Evolutionary conservation across 2,888 invertebrate species (phyloP).

Genomic region (Eudasyphora cyanicolor): DNA sequence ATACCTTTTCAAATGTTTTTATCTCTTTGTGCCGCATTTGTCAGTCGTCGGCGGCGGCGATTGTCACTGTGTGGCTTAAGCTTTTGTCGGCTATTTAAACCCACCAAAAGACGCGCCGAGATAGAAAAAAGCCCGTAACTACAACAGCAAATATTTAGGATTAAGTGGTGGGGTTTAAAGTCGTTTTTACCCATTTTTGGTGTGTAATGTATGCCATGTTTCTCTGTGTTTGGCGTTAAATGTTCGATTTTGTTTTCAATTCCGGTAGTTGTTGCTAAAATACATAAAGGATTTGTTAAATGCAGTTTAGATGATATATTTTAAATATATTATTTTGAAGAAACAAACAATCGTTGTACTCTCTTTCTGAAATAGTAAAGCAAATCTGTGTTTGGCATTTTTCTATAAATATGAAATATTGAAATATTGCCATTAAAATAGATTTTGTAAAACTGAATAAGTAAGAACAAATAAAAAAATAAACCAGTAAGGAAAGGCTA

Average conservation of each 20-base stretch:
- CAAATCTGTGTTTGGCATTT: no score
- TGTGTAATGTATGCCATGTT: slow-evolving; percentile 11
- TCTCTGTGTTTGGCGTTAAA: not conserved
- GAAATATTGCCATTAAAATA: no score
- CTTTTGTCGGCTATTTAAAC: slow-evolving; percentile 51
- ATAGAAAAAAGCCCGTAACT: not conserved
- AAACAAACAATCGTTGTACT: no score
- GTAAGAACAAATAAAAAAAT: no score
- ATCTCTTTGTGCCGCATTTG: slow-evolving; percentile 30
- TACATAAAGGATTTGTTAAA: slow-evolving; percentile 1
- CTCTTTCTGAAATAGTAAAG: no score
- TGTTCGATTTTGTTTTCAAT: not conserved
- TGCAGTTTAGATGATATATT: not conserved
- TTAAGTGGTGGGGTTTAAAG: slow-evolving; percentile 52
- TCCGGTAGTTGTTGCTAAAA: not conserved
- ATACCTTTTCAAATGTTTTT: slow-evolving; percentile 40
- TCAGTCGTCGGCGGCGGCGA: not conserved
- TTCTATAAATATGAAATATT: no score
- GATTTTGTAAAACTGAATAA: no score
- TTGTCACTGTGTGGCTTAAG: slow-evolving; percentile 39
- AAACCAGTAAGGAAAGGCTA: no score
- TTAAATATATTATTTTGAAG: not conserved
- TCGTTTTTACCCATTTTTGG: not conserved
- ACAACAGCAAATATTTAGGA: slow-evolving; percentile 41
- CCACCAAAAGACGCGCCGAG: not conserved